These are phyloP conservation scores for Uria lomvia DNA, from an alignment of 2,113 vertebrate species.

Conservation along the genomic window DNA sequence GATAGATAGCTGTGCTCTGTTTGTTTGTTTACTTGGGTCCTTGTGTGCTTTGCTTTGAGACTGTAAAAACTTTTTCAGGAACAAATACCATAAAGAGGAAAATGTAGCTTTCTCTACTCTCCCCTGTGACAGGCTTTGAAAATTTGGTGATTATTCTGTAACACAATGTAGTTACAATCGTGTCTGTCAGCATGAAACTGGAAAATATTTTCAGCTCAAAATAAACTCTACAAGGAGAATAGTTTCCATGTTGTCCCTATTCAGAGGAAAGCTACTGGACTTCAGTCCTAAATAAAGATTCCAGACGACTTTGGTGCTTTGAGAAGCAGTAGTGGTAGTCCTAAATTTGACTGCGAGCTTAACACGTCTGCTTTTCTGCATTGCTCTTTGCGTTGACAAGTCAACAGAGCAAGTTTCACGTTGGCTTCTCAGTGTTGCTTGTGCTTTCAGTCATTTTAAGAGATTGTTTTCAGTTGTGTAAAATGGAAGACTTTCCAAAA, in stretches of 20 bases:
- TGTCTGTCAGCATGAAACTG: slow-evolving; percentile 9
- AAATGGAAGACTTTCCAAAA: background rate
- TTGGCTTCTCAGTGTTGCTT: background rate
- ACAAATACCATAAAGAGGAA: background rate
- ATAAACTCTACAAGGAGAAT: slow-evolving; percentile 34
- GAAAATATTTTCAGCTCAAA: slow-evolving; percentile 55
- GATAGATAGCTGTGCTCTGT: background rate
- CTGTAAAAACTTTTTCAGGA: background rate
- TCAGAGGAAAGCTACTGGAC: background rate
- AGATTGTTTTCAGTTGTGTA: background rate
- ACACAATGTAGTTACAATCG: background rate
- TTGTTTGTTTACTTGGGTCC: background rate
- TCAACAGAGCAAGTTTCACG: background rate
- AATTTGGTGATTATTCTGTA: background rate
- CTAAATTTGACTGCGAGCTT: background rate
- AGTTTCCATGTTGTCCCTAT: slow-evolving; percentile 29
- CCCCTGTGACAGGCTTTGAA: background rate
- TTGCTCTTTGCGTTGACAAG: background rate
- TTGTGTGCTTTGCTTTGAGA: background rate
- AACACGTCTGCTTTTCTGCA: background rate
- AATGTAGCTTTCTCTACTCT: background rate
- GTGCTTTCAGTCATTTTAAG: background rate
- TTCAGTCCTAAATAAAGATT: slow-evolving; percentile 27
- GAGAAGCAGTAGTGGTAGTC: background rate
- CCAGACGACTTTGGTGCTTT: background rate